phyloP scores from a whole-genome alignment of 2,113 vertebrate genomes.

The Solea solea region DNA sequence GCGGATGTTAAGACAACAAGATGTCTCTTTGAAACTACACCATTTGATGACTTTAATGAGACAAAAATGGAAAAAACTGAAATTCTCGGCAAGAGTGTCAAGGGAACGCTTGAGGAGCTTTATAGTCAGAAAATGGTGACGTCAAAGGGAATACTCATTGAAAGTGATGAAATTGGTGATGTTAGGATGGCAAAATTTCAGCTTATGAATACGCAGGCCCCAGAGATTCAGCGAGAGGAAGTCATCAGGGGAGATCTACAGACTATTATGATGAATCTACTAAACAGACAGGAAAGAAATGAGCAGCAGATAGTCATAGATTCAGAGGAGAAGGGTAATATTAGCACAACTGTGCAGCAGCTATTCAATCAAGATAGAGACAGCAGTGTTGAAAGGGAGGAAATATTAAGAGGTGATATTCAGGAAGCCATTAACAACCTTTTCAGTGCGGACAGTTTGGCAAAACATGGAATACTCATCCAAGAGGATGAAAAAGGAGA shows the following conservation, averaged over 20 bases:
- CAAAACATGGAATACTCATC: conserved; percentile 89
- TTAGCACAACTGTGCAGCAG: conserved; percentile 85
- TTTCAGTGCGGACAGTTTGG: conserved; percentile 75
- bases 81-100: conserved; percentile 90
- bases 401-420: conserved; percentile 88
- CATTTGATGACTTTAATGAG: conserved; percentile 88
- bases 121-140: conserved; percentile 87
- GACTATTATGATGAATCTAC: conserved; percentile 89
- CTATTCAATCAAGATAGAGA: conserved; percentile 84
- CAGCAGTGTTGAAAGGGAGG: conserved; percentile 83
- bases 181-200: conserved; percentile 93
- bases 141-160: conserved; percentile 89
- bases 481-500: conserved; percentile 94
- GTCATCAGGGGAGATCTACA: conserved; percentile 86
- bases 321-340: conserved; percentile 89
- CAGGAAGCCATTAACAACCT: conserved; percentile 87
- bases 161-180: conserved; percentile 90
- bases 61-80: conserved; percentile 82
- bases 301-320: conserved; percentile 83
- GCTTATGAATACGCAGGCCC: conserved; percentile 87
- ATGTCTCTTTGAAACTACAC: conserved; percentile 94
- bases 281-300: conserved; percentile 79
- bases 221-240: conserved; percentile 90
- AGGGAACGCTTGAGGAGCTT: conserved; percentile 89
- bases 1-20: conserved; percentile 90